Conservation (phyloP, 2,888 invertebrate genomes). For the Lycocerus yunnanus region DNA sequence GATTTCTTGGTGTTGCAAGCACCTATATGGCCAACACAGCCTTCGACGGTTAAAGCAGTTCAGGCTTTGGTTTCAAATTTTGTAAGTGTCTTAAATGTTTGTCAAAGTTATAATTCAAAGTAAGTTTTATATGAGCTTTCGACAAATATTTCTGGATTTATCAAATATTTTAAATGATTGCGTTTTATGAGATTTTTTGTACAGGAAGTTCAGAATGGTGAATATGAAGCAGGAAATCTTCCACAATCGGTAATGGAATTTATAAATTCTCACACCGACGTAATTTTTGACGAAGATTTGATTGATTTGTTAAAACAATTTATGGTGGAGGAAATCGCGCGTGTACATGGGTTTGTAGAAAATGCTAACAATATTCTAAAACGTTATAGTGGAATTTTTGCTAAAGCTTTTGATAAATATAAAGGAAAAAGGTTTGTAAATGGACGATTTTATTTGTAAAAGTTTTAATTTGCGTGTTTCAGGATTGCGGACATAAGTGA, state of each 20-base stretch:
- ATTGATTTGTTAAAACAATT: slow-evolving; percentile 59
- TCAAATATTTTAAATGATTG: too few relatives aligned
- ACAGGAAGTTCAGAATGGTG: slow-evolving; percentile 21
- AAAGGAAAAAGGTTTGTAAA: slow-evolving; percentile 53
- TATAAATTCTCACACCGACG: slow-evolving; percentile 61
- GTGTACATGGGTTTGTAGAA: slow-evolving; percentile 35
- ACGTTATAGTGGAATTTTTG: slow-evolving; percentile 55
- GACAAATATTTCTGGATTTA: too few relatives aligned
- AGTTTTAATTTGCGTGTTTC: neutral
- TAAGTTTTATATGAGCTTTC: too few relatives aligned
- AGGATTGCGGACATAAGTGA: slow-evolving; percentile 47
- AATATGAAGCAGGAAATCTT: slow-evolving; percentile 46
- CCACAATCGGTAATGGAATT: slow-evolving; percentile 61
- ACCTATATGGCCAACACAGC: neutral
- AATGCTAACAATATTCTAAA: slow-evolving; percentile 52
- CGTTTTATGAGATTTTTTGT: too few relatives aligned
- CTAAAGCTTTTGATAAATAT: slow-evolving; percentile 54
- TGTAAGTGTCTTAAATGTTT: too few relatives aligned
- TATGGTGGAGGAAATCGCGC: slow-evolving; percentile 54
- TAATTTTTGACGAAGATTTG: slow-evolving; percentile 59
- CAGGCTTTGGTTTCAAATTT: neutral
- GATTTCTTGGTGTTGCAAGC: neutral
- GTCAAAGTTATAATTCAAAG: too few relatives aligned
- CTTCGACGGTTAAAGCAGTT: neutral
- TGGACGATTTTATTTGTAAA: neutral